Evolutionary conservation across 2,797 vertebrate genomes (phyloP), one percentile per base, ranked within the genome.

Genomic region (Arrhamphus sclerolepis): DNA sequence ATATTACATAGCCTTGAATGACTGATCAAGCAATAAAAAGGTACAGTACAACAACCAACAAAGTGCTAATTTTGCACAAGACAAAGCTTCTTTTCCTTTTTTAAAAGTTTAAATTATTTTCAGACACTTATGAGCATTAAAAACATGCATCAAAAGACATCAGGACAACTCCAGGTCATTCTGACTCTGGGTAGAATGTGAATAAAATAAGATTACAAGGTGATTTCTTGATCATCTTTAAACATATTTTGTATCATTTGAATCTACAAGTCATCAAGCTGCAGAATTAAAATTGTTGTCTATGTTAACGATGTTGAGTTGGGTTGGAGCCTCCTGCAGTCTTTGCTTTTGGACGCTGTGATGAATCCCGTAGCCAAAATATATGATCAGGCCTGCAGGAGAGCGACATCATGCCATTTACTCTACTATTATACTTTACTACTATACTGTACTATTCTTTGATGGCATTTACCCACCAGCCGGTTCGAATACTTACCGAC

Each of bases 321-420:
- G 46, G 14, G 48, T 18, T 0, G 2, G 41, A 11, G 49, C 40
- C 17, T 72, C 60, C 18, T 17, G 11, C 2, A 75, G 66, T 3
- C 81, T 72, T 42, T 1, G 41, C 41, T 80, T 88, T 62, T 92
- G 92, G 0, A 85, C 28, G 0, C 94, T 94, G 70, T 93, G 89
- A 60, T 38, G 49, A 48, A 94, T 87, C 8, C 94, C 93, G 0
- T 94, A 94, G 44, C 77, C 55, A 71, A 94, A 94, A 72, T 94
- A 94, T 68, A 94, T 87, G 4, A 92, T 52, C 26, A 94, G 47
- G 16, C 93, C 93, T 94, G 56, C 52, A 34, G 81, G 14, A n/a
- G 76, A 18, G 19, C 11, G 38, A 20, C 6, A 20, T 7, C 13
- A 14, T 6, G 4, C 29, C 11, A 34, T 7, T 13, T 38, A 51